A percentile compares a stretch with the other conserved stretches of the same genome.
Conservation (phyloP, 2,113 vertebrate genomes). For the Helogale parvula region DNA sequence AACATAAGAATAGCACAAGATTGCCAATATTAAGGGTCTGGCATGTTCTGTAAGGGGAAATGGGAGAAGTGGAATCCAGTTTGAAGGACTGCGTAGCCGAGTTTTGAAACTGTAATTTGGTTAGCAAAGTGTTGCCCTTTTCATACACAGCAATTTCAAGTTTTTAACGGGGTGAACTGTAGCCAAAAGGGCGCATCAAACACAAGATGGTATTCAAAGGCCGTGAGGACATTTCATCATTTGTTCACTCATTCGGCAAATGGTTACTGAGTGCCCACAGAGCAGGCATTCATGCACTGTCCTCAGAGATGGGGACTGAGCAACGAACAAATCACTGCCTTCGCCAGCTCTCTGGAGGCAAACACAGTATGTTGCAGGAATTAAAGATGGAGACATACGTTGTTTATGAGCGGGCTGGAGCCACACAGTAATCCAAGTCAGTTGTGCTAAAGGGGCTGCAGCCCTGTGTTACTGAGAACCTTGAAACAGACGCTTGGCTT, state of each 20-base stretch:
- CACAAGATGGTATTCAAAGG: background rate
- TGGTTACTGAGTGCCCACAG: background rate
- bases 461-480: background rate
- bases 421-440: background rate
- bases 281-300: background rate
- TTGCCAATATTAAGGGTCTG: background rate
- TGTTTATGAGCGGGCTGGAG: background rate
- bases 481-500: background rate
- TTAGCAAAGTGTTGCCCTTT: background rate
- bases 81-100: background rate
- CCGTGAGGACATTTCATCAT: background rate
- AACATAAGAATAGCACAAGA: background rate
- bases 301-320: background rate
- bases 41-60: background rate
- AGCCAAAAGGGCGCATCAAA: background rate
- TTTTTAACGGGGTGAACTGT: background rate
- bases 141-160: background rate
- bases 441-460: background rate
- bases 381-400: background rate
- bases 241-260: background rate
- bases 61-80: background rate
- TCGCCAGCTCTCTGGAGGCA: background rate
- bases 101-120: background rate
- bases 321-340: background rate
- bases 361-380: background rate